Conservation (phyloP, 2,797 vertebrate species). For the Antrozous pallidus region DNA sequence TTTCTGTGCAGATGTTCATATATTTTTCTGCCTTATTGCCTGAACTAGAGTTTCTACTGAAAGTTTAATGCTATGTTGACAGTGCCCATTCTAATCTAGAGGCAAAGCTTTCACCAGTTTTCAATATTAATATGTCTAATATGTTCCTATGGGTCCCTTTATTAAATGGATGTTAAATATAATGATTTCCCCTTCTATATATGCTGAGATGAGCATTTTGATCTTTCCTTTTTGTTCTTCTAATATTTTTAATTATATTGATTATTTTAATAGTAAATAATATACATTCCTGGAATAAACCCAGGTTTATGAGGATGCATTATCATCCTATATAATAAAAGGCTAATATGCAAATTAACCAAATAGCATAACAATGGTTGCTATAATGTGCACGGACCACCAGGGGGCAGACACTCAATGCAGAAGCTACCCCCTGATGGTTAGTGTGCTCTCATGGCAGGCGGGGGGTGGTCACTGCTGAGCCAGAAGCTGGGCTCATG, state of each 20-base stretch:
- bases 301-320: neutral
- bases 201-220: neutral
- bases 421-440: no score
- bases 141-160: neutral
- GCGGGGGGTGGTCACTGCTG: no score
- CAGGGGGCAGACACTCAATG: no score
- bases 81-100: neutral
- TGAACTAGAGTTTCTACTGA: neutral
- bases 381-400: no score
- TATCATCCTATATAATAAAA: neutral
- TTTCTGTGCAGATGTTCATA: neutral
- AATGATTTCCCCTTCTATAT: neutral
- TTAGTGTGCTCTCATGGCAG: no score
- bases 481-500: no score
- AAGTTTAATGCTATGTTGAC: neutral
- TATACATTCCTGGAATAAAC: neutral
- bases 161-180: neutral
- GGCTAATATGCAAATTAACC: no score
- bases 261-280: neutral
- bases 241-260: neutral
- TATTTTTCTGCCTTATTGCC: neutral
- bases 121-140: neutral
- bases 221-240: neutral
- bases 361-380: no score
- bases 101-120: neutral